Base-by-base conservation (phyloP, 2,797 vertebrate genomes). In the Phalanger gymnotis region DNA sequence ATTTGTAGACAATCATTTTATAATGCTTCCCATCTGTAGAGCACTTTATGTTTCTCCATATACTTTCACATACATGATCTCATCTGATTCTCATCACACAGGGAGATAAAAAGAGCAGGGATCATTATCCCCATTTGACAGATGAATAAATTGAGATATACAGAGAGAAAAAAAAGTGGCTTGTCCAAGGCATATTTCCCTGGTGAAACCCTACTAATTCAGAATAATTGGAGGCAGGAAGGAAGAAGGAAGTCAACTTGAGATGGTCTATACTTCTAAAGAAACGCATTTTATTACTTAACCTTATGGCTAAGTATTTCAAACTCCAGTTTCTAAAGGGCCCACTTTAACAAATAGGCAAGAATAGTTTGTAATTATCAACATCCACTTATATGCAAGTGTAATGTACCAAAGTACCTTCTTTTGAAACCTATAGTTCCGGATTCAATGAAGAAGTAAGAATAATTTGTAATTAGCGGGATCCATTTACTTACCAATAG, bases 291-390 rank as follows among this genome's bases (percentile, higher is more conserved):
- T 81, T 93, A 27, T 53, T 92, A 94, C 52, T 73, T 2, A 0
- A 54, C 90, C 54, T 95, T 96, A 53, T 30, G 91, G 90, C 90
- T 94, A 96, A 93, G 53, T 94, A 55, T 47, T 30, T 22, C 93
- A 92, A 91, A 95, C 66, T 53, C 61, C 54, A 73, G 40, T 2
- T 81, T 14, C 66, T 87, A 92, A 61, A 66, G 14, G 54, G 90
- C 73, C 0, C 13, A 91, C 91, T 96, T 94, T 28, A 7, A 6
- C 53, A 54, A 92, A 25, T 0, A 51, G 73, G 66, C 90, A 53
- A 66, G 91, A 87, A 92, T 89, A 53, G 12, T 90, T 90, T 13
- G n/a, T 13, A 14, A 53, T 52, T 52, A 91, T 93, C n/a, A 2
- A 1, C 4, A 34, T 14, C 34, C 51, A 0, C 5, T 27, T 52